Percentiles rank a stretch among this genome's conserved stretches.
These are phyloP conservation scores for Daphoenositta chrysoptera DNA, from an alignment of 2,113 vertebrate species.

Conservation along the genomic window DNA sequence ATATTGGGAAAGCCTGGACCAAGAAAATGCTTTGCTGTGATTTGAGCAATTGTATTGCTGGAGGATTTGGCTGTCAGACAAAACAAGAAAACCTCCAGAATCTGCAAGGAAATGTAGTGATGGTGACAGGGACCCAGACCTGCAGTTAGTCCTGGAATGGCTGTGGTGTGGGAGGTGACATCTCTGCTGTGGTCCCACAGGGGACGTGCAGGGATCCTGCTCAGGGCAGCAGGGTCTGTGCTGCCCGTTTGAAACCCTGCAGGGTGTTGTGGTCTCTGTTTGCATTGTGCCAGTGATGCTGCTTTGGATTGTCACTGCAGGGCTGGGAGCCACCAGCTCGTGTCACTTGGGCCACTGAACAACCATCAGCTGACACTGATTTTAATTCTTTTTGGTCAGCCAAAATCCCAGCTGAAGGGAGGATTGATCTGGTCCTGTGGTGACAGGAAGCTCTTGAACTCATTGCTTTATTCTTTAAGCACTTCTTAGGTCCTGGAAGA, in stretches of 20 bases:
- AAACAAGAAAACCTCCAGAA: not conserved
- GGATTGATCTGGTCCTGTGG: not conserved
- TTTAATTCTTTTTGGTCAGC: not conserved
- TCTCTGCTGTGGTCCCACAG: not conserved
- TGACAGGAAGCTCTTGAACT: not conserved
- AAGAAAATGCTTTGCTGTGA: not conserved
- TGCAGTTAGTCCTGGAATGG: not conserved
- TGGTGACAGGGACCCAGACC: not conserved
- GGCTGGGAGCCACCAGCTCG: not conserved
- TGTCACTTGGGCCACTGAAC: not conserved
- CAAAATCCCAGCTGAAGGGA: not conserved
- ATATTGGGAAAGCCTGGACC: not conserved
- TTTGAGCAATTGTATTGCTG: not conserved
- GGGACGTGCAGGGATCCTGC: rapidly evolving
- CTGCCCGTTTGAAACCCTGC: not conserved
- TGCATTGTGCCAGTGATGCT: not conserved
- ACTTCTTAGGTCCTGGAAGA: not conserved
- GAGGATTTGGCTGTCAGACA: not conserved
- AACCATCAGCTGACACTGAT: not conserved
- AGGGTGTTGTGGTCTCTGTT: not conserved
- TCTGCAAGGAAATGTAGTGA: not conserved
- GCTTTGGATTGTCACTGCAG: not conserved
- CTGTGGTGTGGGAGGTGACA: not conserved
- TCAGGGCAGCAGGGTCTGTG: not conserved
- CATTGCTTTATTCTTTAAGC: not conserved